phyloP scores from a whole-genome alignment of 2,113 vertebrate genomes.

The Nothobranchius kuhntae region DNA sequence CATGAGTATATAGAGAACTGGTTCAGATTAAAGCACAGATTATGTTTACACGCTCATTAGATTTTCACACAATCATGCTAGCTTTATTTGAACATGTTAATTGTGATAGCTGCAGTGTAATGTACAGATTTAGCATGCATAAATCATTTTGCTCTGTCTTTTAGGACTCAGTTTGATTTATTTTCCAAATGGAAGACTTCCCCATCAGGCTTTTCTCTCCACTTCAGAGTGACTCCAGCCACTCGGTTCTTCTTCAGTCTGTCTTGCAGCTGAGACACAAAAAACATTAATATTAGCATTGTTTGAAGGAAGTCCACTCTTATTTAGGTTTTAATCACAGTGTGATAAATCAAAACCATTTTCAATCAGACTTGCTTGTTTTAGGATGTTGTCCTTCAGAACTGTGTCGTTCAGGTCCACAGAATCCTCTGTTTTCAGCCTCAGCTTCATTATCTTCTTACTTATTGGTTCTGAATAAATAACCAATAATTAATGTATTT shows the following conservation, averaged over 20 bases:
- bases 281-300: no score
- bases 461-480: background rate
- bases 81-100: no score
- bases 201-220: slow-evolving; percentile 26
- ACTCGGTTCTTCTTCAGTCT: background rate
- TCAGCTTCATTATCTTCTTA: background rate
- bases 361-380: background rate
- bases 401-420: background rate
- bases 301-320: no score
- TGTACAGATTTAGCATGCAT: no score
- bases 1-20: no score
- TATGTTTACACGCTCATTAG: no score
- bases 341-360: background rate
- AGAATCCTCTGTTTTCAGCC: background rate
- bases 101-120: no score
- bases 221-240: slow-evolving; percentile 7
- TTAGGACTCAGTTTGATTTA: background rate
- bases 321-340: background rate
- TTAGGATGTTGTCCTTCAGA: background rate
- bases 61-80: no score
- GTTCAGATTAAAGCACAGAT: no score
- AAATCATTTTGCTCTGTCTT: background rate
- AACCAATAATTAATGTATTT: no score
- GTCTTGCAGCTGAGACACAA: background rate
- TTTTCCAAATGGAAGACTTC: slow-evolving; percentile 31